Evolutionary conservation across 2,797 vertebrate genomes (phyloP).

Genomic region (Simalia tracyae): DNA sequence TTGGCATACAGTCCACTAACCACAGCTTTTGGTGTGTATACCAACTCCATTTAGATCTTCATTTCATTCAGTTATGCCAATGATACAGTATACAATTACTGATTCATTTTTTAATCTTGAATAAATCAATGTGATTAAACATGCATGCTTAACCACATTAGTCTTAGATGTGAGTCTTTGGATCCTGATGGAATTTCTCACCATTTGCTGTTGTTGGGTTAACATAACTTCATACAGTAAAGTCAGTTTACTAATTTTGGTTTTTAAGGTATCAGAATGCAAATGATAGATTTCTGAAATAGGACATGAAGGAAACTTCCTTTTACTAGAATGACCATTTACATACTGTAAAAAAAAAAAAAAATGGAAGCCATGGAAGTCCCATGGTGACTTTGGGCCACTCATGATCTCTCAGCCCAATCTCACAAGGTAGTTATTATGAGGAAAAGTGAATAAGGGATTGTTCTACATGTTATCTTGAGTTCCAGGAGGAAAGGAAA

Average conservation of each 20-base stretch:
- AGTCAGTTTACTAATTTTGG: background rate
- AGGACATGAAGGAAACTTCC: background rate
- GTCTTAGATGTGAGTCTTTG: background rate
- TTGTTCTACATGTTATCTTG: background rate
- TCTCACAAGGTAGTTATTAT: background rate
- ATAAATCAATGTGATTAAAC: background rate
- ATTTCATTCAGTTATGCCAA: conserved; percentile 32
- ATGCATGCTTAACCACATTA: background rate
- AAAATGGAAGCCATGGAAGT: background rate
- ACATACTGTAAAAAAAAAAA: background rate
- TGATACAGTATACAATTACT: background rate
- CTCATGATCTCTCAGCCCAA: background rate
- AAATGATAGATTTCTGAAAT: background rate
- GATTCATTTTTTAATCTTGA: background rate
- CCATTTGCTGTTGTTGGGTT: background rate
- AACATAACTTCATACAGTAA: background rate
- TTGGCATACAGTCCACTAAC: conserved; percentile 23
- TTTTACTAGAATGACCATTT: background rate
- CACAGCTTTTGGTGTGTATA: conserved; percentile 19
- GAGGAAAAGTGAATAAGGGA: background rate
- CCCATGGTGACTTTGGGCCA: background rate
- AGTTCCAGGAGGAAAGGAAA: background rate
- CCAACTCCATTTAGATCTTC: conserved; percentile 11
- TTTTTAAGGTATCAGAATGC: background rate
- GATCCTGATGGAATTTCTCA: conserved; percentile 15